Evolutionary conservation across 2,113 vertebrate genomes (phyloP).

Genomic region (Orthonyx spaldingii): DNA sequence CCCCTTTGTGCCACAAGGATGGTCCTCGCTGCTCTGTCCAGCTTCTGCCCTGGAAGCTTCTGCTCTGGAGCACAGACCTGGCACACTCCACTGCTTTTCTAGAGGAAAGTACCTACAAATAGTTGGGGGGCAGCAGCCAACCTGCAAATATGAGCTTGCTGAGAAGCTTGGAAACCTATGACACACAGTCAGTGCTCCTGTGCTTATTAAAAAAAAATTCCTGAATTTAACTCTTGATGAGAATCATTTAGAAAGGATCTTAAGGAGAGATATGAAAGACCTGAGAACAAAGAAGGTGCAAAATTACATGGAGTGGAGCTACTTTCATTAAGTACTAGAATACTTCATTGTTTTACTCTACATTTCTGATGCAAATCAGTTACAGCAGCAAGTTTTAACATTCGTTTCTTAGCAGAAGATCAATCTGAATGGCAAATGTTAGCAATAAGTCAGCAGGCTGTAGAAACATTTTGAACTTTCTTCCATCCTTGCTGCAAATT

Average conservation of each 20-base stretch:
- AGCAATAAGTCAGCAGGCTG: neutral
- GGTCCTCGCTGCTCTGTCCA: accelerated
- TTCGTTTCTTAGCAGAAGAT: neutral
- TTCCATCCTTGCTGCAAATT: neutral
- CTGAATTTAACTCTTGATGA: neutral
- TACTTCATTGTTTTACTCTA: neutral
- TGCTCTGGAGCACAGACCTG: neutral
- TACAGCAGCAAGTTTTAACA: neutral
- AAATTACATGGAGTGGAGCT: neutral
- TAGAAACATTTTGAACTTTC: neutral
- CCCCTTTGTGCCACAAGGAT: neutral
- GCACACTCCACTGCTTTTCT: neutral
- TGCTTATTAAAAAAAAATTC: neutral
- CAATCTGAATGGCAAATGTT: neutral
- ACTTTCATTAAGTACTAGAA: neutral
- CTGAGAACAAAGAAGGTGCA: neutral
- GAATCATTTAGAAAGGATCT: neutral
- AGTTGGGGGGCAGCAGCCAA: neutral
- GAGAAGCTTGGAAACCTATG: neutral
- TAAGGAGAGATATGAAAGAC: neutral
- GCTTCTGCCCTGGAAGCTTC: neutral
- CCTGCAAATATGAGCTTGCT: neutral
- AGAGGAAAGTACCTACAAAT: neutral
- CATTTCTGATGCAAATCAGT: neutral
- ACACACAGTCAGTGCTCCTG: neutral